phyloP scores from a whole-genome alignment of 53 echinoderm and acorn worm species.

The Pentamera pediparva region DNA sequence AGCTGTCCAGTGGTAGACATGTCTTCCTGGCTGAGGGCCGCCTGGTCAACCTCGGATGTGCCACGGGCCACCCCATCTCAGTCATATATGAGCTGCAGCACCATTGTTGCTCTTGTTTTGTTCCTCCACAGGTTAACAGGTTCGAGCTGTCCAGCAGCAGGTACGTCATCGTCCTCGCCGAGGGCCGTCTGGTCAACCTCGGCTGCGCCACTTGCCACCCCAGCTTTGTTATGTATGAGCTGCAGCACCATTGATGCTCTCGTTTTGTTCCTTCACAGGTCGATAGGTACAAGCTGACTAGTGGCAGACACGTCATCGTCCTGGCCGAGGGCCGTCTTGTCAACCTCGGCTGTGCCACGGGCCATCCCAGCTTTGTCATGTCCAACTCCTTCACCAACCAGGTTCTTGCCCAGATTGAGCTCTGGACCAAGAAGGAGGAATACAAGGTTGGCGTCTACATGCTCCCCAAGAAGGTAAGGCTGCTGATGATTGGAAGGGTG shows the following conservation, averaged over 20 bases:
- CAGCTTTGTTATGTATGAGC: conserved; percentile 92
- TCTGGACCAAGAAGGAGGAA: conserved; percentile 74
- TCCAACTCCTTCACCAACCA: conserved; percentile 99
- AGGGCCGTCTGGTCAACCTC: conserved; percentile 91
- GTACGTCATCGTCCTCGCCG: conserved; percentile 80
- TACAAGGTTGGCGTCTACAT: conserved; percentile 85
- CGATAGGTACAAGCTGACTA: conserved; percentile 82
- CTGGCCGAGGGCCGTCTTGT: conserved; percentile 93
- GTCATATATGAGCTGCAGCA: no score
- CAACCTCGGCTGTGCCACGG: conserved; percentile 94
- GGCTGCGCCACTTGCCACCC: conserved; percentile 99
- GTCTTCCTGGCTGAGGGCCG: conserved; percentile 75
- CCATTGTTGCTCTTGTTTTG: background rate
- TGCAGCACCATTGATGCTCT: no score
- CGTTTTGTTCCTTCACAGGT: conserved; percentile 44
- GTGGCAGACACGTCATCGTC: conserved; percentile 76
- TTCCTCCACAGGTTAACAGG: conserved; percentile 75
- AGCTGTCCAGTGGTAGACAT: conserved; percentile 71
- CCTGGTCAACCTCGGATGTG: conserved; percentile 86
- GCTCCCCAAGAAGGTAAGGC: conserved; percentile 88
- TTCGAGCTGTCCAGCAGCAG: conserved; percentile 74
- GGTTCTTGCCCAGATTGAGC: conserved; percentile 89
- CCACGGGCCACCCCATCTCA: conserved; percentile 91
- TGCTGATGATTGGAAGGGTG: background rate
- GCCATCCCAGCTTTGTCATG: conserved; percentile 99